These are phyloP conservation scores for Homalodisca vitripennis DNA, from an alignment of 1,140 invertebrate species.

Conservation along the genomic window DNA sequence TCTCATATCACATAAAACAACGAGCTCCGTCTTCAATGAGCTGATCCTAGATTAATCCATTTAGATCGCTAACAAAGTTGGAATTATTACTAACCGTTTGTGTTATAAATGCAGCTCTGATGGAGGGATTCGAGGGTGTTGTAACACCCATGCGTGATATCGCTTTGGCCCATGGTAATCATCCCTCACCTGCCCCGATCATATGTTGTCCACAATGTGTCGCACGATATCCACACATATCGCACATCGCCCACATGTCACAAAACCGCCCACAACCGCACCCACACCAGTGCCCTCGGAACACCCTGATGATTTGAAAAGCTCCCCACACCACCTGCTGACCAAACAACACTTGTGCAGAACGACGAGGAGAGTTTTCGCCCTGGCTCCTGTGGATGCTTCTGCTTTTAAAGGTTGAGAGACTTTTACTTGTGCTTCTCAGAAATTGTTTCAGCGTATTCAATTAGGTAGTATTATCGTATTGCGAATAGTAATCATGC, in stretches of 20 bases:
- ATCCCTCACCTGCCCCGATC: background rate
- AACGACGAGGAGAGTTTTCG: conserved; percentile 97
- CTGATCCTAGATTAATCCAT: too few species aligned
- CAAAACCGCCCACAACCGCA: conserved; percentile 20
- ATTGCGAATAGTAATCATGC: too few species aligned
- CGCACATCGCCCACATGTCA: conserved; percentile 6
- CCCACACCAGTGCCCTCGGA: conserved; percentile 43
- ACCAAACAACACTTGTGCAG: conserved; percentile 83
- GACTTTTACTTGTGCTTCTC: too few species aligned
- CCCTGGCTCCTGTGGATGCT: conserved; percentile 90
- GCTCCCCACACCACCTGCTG: conserved; percentile 50
- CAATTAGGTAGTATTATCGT: too few species aligned
- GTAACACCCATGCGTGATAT: conserved; percentile 33
- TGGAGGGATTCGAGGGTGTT: conserved; percentile 40
- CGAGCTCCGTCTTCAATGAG: too few species aligned
- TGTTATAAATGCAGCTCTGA: conserved; percentile 37
- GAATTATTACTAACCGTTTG: background rate
- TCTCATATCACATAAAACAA: too few species aligned
- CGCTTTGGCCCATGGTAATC: conserved; percentile 9
- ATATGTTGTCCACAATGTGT: background rate
- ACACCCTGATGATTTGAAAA: conserved; percentile 49
- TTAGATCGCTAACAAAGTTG: too few species aligned
- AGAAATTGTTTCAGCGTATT: too few species aligned
- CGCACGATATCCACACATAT: too few species aligned
- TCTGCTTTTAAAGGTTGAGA: conserved; percentile 80